phyloP scores from a whole-genome alignment of 2,797 vertebrate genomes.

The Rhabdomys pumilio region DNA sequence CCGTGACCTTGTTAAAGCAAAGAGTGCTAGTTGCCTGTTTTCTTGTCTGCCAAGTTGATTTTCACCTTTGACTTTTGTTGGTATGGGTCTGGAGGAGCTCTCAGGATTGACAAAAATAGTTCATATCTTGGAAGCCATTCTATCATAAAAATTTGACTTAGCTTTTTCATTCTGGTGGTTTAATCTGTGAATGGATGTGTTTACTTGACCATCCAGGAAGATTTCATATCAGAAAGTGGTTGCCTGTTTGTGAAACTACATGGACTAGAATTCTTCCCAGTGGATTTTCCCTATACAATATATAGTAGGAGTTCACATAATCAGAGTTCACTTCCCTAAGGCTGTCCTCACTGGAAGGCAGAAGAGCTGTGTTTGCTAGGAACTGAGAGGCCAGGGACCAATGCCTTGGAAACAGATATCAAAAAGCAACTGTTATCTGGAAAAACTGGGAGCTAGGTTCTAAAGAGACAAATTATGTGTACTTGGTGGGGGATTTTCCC shows the following conservation, averaged over 20 bases:
- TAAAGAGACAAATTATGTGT: conserved; percentile 43
- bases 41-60: conserved; percentile 27
- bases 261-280: conserved; percentile 45
- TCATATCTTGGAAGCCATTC: conserved; percentile 55
- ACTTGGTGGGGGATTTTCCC: conserved; percentile 12
- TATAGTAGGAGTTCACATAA: neutral
- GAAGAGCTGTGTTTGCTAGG: neutral
- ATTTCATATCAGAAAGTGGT: conserved; percentile 69
- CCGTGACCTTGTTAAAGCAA: neutral
- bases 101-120: conserved; percentile 42
- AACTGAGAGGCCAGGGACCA: neutral
- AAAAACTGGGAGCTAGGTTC: conserved; percentile 7
- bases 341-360: neutral
- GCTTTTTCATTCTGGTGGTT: conserved; percentile 59
- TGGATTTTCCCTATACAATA: neutral
- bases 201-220: conserved; percentile 23
- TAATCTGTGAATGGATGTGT: conserved; percentile 47
- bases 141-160: conserved; percentile 61
- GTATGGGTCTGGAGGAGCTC: conserved; percentile 53
- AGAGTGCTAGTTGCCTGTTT: neutral
- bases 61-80: conserved; percentile 47
- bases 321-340: conserved; percentile 2
- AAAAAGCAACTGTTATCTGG: conserved; percentile 49
- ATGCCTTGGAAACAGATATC: neutral
- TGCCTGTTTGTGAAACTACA: conserved; percentile 41